phyloP scores from a whole-genome alignment of 1,140 invertebrate species.

The Drosophila simulans region DNA sequence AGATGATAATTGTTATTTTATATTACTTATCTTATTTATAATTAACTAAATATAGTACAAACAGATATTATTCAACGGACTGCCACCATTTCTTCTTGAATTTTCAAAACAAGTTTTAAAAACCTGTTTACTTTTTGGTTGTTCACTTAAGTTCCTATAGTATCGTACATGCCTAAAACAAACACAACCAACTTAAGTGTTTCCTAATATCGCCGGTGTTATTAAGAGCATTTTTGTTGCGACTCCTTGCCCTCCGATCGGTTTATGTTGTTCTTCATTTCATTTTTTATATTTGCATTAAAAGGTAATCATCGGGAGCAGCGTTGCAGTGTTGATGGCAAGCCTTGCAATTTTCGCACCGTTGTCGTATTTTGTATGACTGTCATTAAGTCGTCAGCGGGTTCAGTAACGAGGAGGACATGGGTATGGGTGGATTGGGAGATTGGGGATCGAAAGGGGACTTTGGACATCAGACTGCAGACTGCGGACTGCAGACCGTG shows the following conservation, averaged over 20 bases:
- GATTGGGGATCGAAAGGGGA: neutral
- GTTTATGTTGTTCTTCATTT: conserved; percentile 28
- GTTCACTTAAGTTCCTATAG: too few relatives aligned
- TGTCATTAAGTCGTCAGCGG: conserved; percentile 80
- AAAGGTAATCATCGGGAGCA: conserved; percentile 78
- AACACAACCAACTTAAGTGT: neutral
- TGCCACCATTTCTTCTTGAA: neutral
- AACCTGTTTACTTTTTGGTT: neutral
- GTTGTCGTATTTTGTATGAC: conserved; percentile 80
- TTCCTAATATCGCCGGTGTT: neutral
- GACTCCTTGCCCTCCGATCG: conserved; percentile 3
- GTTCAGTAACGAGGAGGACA: conserved; percentile 62
- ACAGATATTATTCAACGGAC: too few relatives aligned
- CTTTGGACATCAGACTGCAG: neutral
- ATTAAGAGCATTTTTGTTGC: conserved; percentile 7
- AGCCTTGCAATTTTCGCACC: conserved; percentile 76
- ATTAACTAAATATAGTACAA: too few relatives aligned
- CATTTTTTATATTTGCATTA: conserved; percentile 69
- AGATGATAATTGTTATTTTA: too few relatives aligned
- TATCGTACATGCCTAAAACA: neutral
- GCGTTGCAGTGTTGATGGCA: conserved; percentile 40
- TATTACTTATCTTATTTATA: too few relatives aligned
- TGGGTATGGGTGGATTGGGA: neutral
- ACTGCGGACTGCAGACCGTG: conserved; percentile 8
- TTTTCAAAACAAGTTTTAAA: neutral